Evolutionary conservation across 2,888 invertebrate species (phyloP), one percentile per base, ranked within the genome.

Genomic region (Spatulosminthurus flaviceps): DNA sequence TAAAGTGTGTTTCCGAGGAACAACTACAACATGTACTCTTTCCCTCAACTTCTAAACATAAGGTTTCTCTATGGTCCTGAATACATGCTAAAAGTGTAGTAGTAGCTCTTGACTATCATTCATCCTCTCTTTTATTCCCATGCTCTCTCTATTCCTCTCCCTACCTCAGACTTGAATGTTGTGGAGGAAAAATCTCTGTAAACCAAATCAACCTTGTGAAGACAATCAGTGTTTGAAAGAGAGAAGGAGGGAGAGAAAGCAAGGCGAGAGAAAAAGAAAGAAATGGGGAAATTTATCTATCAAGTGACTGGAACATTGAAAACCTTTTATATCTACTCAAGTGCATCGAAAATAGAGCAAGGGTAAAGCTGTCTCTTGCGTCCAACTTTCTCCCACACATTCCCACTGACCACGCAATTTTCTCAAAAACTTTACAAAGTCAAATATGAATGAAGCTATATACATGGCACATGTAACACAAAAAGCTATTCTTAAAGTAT

Each of bases 281-380:
- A 51, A n/a, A 51, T 19, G 9, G 51, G 5, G 51, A 51, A 51
- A 51, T 51, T 51, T 16, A 51, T 51, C 51, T 51, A 51, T 51
- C 51, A 51, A 51, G 51, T 51, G 51, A 51, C 51, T 51, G 51
- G 51, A 51, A 51, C 51, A 51, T 13, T 51, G 51, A 51, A 51
- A 51, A 13, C 51, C 51, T 51, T 51, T 51, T 51, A 51, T 51
- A 51, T 51, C 16, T 51, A 51, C 51, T 51, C 51, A 51, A 51
- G 51, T 51, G 51, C 51, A 16, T 51, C 51, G 51, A 51, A 16
- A 51, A 51, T 11, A 51, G 51, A 51, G 51, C 9, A 51, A 19
- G 51, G 51, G 51, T 51, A 19, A 51, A 16, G 16, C 51, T 19
- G 51, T 51, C 51, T 11, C 51, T 51, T 51, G 16, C 51, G n/a